A percentile compares a stretch with the other conserved stretches of the same genome.
These are phyloP conservation scores for Diplazon laetatorius DNA, from an alignment of 2,888 invertebrate species.

Conservation along the genomic window DNA sequence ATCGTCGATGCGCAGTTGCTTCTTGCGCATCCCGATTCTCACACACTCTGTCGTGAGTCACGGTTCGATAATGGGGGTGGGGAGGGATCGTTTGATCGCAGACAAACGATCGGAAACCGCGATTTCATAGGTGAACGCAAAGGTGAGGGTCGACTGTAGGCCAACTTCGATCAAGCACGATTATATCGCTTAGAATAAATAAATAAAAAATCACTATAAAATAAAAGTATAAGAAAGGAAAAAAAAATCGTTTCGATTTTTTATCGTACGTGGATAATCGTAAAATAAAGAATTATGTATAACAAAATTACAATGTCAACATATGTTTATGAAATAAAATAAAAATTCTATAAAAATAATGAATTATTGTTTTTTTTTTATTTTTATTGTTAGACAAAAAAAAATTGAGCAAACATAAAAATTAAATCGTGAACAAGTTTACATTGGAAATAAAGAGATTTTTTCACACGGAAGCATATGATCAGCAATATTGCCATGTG, in stretches of 20 bases:
- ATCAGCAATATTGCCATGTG: not conserved
- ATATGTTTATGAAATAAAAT: too few species aligned
- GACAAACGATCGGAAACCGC: not conserved
- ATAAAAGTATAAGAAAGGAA: not conserved
- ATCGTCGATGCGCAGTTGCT: not conserved
- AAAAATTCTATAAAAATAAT: too few species aligned
- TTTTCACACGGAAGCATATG: not conserved
- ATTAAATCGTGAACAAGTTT: too few species aligned
- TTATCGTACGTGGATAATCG: too few species aligned
- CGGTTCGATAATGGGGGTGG: not conserved
- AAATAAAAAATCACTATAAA: not conserved
- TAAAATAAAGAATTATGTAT: too few species aligned
- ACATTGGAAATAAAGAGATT: not conserved
- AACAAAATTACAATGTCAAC: too few species aligned
- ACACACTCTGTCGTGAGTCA: not conserved
- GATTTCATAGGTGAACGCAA: not conserved
- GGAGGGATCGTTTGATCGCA: not conserved
- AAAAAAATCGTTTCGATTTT: too few species aligned
- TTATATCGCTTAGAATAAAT: not conserved
- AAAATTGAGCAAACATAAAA: too few species aligned
- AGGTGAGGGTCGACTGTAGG: slow-evolving; percentile 4
- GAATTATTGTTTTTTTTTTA: too few species aligned
- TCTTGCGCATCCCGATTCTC: not conserved
- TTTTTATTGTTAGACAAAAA: too few species aligned
- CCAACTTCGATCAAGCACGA: not conserved